Base-by-base conservation (phyloP, 2,797 vertebrate species). In the Myotis planiceps region DNA sequence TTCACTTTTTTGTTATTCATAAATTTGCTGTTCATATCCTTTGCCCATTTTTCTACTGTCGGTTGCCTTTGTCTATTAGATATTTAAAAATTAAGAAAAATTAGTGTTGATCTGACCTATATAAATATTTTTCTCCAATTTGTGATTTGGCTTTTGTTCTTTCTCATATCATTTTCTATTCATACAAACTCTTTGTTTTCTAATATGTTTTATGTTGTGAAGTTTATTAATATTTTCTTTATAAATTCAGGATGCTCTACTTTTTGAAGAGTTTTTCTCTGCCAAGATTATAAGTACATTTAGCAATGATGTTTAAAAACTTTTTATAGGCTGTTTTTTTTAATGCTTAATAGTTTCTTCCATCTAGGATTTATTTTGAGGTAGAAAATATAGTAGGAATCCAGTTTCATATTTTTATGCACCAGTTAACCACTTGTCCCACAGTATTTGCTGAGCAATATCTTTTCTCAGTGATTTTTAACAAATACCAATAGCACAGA, bases 281-380 rank as follows among this genome's bases (percentile, higher is more conserved):
- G 53, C 9, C 55, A 93, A 72, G 14, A 58, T 81, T 89, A 49
- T 58, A 94, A 53, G 63, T 42, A 75, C 45, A 85, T 81, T 89
- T 55, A 74, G 21, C 8, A 53, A 55, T 55, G 39, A 16, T 47
- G 13, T 8, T 14, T 9, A 45, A 29, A 39, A 55, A 55, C 19
- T 18, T 47, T 15, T 21, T 39, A 29, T 23, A 75, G n/a, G 3
- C 9, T 72, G 2, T 27, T 66, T 83, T 83, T 76, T 92, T 75
- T 42, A 6, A 80, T 37, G n/a, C 42, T 85, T 78, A 85, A 79
- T 78, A 71, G 7, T 66, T 76, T 75, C 14, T 92, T 71, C 39
- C 53, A 92, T 89, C 12, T 76, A 47, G 34, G 91, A 69, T 88
- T 80, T 84, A 93, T 75, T 95, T 91, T 75, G 23, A 66, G 32